Percentiles rank a stretch among this genome's conserved stretches.
Conservation (phyloP, 2,113 vertebrate species). For the Anhinga rufa region DNA sequence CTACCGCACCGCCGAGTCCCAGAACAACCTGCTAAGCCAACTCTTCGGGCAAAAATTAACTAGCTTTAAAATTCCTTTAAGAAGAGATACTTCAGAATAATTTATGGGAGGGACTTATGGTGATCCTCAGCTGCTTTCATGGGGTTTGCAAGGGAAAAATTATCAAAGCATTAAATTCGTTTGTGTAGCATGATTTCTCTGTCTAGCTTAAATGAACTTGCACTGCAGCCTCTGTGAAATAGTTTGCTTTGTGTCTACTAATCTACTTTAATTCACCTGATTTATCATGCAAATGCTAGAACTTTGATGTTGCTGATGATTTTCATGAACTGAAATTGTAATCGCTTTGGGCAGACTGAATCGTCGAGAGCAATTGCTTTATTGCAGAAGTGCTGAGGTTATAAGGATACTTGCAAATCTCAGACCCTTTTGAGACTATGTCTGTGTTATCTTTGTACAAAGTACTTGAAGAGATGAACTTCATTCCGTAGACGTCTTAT, state of each 20-base stretch:
- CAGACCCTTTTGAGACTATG: constrained; percentile 74
- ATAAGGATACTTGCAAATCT: constrained; percentile 66
- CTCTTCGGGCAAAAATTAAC: constrained; percentile 97
- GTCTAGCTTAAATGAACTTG: constrained; percentile 82
- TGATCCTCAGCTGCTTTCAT: constrained; percentile 69
- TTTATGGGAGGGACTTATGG: constrained; percentile 73
- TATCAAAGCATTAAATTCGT: constrained; percentile 72
- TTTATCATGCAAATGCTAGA: constrained; percentile 81
- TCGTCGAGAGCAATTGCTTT: constrained; percentile 70
- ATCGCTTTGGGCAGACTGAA: constrained; percentile 73
- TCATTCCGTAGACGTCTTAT: constrained; percentile 73
- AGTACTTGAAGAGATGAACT: constrained; percentile 87
- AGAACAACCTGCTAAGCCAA: constrained; percentile 94
- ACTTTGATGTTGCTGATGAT: constrained; percentile 77
- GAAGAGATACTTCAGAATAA: constrained; percentile 90
- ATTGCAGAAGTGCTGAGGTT: constrained; percentile 73
- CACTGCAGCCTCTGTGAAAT: constrained; percentile 85
- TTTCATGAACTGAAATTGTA: constrained; percentile 76
- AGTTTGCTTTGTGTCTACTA: constrained; percentile 81
- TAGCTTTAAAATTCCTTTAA: constrained; percentile 98
- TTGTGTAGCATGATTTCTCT: constrained; percentile 72
- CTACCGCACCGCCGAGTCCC: constrained; percentile 90
- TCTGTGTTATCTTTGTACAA: constrained; percentile 77
- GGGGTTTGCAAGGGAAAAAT: constrained; percentile 62
- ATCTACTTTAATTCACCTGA: constrained; percentile 78